Base-by-base conservation (phyloP, 2,888 invertebrate species). In the Frankliniella intonsa region DNA sequence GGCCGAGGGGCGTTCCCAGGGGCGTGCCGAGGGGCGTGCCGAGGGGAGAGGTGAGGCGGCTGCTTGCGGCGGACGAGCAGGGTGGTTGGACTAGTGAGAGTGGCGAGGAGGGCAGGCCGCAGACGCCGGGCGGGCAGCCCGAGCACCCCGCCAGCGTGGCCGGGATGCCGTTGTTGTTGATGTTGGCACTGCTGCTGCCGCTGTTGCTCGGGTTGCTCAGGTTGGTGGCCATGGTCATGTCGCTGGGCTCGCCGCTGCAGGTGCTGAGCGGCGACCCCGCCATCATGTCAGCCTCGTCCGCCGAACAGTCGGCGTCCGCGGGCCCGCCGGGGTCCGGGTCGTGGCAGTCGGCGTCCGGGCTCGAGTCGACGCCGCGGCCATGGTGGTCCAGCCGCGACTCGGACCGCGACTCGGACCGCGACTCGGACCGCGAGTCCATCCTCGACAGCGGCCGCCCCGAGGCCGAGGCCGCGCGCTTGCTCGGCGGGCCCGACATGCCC, bases 161-260 rank as follows among this genome's bases (percentile, higher is more conserved):
- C 76, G 22, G 22, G 69, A 69, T 22, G 69, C 69, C 69, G 69
- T 69, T 69, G 69, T 69, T 69, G 88, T 38, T 38, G 38, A 38
- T 38, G 38, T 38, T 38, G 38, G 38, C 38, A 38, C 38, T 38
- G 38, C 38, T 38, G 38, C 88, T 84, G 86, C 86, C 86, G 85
- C 90, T 89, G 85, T 89, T 90, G 85, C 88, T 89, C n/a, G 69
- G 69, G 69, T 69, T 69, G 69, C 69, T 69, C 69, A 69, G 69
- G 22, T 69, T 69, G 69, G 69, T 69, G n/a, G 69, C 69, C 69
- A 69, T 69, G 84, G 89, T 90, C 90, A 90, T 90, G 87, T 91
- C 90, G 86, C 90, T 90, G 83, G 90, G 90, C 80, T 69, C 90
- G 89, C 86, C 90, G 90, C 84, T 89, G 88, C 82, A 87, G 87